Conservation (phyloP, 37 sponge, comb jelly and placozoan genomes). For the Beroe forskalii region DNA sequence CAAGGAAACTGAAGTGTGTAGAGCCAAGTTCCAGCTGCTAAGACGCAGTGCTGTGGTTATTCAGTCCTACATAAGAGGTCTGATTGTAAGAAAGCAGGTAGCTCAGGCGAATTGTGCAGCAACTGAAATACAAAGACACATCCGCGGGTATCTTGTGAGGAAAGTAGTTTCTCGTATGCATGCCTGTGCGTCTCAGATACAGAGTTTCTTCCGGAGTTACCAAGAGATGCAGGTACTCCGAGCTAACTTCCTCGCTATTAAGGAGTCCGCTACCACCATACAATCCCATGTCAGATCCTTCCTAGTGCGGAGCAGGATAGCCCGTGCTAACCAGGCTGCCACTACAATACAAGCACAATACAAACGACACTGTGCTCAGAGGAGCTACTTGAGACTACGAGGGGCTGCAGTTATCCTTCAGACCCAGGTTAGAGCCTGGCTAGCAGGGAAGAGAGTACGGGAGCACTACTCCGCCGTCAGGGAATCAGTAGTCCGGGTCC, state of each 20-base stretch:
- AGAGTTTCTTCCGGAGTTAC: not conserved
- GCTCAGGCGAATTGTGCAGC: not conserved
- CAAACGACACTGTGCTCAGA: not conserved
- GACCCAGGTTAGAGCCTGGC: not conserved
- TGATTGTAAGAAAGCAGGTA: not conserved
- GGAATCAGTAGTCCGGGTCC: not conserved
- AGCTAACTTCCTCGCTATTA: not conserved
- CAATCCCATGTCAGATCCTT: conserved; percentile 8
- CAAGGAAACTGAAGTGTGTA: not conserved
- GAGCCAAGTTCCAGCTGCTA: not conserved
- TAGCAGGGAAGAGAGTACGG: not conserved
- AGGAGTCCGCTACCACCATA: not conserved
- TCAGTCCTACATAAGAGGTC: conserved; percentile 14
- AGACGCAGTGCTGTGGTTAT: not conserved
- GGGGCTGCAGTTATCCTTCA: not conserved
- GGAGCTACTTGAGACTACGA: not conserved
- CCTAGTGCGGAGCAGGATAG: not conserved
- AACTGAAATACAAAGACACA: not conserved
- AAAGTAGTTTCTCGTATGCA: not conserved
- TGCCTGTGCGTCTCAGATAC: not conserved
- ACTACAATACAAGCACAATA: not conserved
- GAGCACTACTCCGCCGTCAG: not conserved
- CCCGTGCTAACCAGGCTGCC: not conserved
- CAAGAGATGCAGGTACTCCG: not conserved
- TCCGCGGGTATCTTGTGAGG: conserved; percentile 11